Evolutionary conservation across 2,113 vertebrate genomes (phyloP), one percentile per base, ranked within the genome.

Genomic region (Galemys pyrenaicus): DNA sequence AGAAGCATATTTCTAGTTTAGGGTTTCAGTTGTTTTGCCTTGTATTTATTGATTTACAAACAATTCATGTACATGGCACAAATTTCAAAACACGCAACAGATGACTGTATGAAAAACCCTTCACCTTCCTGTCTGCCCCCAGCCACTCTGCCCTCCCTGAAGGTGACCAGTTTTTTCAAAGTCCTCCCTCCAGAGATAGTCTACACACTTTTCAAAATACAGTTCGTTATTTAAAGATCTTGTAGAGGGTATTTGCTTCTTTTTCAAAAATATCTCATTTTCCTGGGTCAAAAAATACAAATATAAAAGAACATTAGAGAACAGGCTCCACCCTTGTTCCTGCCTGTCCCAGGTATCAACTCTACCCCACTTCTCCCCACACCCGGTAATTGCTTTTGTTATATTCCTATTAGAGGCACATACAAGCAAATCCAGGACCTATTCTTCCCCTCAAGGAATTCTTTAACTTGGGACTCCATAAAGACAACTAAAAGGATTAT

Each of bases 401-500:
- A 85, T 26, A 6, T 46, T 80, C 41, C 60, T 85, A 26, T 44
- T 78, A 77, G 39, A 71, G 19, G 17, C 24, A 64, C 37, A 58
- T 30, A 6, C 5, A 19, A 79, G 26, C 41, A 94, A 94, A 80
- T 7, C 6, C 1, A 74, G 39, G 83, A 58, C 51, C 4, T 60
- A 60, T 77, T 71, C 62, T 58, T 7, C n/a, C 32, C 22, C 24
- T 17, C 54, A 68, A 85, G 26, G 9, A 4, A 37, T 73, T 91
- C 60, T 85, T 87, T 83, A 83, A 91, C 11, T 87, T 70, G 37
- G 35, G 24, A n/a, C 12, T 71, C n/a, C 6, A 44, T 73, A 74
- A 78, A 91, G 46, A 83, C 39, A 85, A 77, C 11, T 20, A 54
- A 60, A 58, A 94, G 2, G 24, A 75, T 56, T 83, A 41, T 75